These are phyloP conservation scores for Phalacrocorax carbo DNA, from an alignment of 2,113 vertebrate genomes.

Conservation along the genomic window DNA sequence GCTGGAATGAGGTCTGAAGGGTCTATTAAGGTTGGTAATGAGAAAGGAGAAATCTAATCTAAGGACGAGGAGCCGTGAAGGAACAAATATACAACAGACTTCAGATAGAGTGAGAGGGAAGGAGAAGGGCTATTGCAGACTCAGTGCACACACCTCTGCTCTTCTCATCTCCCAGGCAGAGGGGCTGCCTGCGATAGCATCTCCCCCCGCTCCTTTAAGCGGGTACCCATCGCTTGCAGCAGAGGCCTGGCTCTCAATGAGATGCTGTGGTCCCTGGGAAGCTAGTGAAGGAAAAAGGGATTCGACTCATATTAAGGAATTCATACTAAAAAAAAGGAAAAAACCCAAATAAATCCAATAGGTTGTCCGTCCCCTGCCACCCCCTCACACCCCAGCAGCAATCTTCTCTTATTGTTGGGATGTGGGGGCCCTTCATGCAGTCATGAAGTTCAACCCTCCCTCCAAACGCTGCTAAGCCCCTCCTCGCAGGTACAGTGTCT, in stretches of 20 bases:
- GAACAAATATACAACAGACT: slow-evolving; percentile 78
- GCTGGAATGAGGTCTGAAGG: slow-evolving; percentile 93
- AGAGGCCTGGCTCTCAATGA: not conserved
- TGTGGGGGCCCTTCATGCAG: not conserved
- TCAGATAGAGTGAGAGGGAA: slow-evolving; percentile 53
- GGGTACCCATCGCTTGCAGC: not conserved
- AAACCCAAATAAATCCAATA: not conserved
- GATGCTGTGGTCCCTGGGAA: not conserved
- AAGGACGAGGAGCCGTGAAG: slow-evolving; percentile 78
- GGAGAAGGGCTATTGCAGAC: slow-evolving; percentile 44
- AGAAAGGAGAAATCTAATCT: slow-evolving; percentile 92
- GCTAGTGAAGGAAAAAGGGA: not conserved
- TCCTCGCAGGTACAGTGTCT: not conserved
- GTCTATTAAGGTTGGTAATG: slow-evolving; percentile 92
- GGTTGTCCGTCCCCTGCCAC: not conserved
- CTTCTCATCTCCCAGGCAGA: not conserved
- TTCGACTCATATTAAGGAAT: not conserved
- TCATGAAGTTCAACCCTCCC: not conserved
- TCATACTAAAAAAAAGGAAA: not conserved
- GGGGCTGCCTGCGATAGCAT: not conserved
- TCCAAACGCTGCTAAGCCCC: not conserved
- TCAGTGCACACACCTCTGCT: slow-evolving; percentile 29
- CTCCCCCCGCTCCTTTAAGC: not conserved
- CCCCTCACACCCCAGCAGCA: not conserved
- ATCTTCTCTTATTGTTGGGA: not conserved